These are phyloP conservation scores for Hoplostethus atlanticus DNA, from an alignment of 2,797 vertebrate species.

Conservation along the genomic window DNA sequence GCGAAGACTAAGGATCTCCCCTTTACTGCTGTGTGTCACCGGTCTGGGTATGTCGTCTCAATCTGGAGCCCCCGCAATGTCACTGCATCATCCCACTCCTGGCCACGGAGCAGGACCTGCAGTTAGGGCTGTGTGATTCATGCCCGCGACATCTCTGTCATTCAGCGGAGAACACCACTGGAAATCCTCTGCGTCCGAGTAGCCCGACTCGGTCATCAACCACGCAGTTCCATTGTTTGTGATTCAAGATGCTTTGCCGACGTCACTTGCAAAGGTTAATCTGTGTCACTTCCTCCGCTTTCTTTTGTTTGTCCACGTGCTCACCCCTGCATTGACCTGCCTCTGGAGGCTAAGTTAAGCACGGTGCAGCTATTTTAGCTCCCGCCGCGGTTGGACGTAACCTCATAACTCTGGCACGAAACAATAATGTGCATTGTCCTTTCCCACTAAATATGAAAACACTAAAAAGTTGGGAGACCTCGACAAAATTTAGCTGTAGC, in stretches of 20 bases:
- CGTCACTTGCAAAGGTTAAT: background rate
- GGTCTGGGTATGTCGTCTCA: background rate
- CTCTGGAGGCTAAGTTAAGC: background rate
- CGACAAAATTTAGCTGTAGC: conserved; percentile 52
- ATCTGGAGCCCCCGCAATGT: background rate
- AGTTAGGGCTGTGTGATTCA: background rate
- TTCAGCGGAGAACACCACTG: background rate
- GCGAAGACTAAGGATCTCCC: no score
- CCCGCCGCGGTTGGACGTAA: no score
- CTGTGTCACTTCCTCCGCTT: background rate
- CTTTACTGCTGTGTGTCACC: background rate
- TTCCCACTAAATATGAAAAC: conserved; percentile 6
- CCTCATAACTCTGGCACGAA: background rate
- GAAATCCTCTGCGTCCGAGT: background rate
- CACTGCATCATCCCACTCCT: background rate
- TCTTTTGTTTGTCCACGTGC: background rate
- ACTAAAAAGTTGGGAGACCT: conserved; percentile 31
- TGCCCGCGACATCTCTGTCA: background rate
- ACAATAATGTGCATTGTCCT: conserved; percentile 19
- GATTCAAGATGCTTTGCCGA: background rate
- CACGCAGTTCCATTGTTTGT: no score
- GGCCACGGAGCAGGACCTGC: background rate
- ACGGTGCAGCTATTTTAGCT: background rate
- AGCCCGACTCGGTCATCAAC: background rate
- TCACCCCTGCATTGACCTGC: no score